A percentile compares a stretch with the other conserved stretches of the same genome.
Conservation (phyloP, 2,888 invertebrate species). For the Pherbina coryleti region DNA sequence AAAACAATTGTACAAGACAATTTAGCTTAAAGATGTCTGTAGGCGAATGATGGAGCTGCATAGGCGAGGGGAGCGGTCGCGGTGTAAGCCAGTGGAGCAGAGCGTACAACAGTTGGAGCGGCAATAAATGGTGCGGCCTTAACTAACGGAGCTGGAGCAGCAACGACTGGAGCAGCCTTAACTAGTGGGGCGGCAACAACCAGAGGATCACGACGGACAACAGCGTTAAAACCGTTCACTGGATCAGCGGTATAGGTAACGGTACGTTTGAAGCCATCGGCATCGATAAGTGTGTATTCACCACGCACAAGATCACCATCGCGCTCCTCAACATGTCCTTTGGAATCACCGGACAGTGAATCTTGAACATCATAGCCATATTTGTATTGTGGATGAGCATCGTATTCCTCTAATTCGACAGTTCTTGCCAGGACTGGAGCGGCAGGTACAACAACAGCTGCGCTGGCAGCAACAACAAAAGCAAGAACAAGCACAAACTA, state of each 20-base stretch:
- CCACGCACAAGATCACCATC: conserved; percentile 55
- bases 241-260: conserved; percentile 55
- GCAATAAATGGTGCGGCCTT: conserved; percentile 47
- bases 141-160: conserved; percentile 46
- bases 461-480: conserved; percentile 40
- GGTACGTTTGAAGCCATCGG: conserved; percentile 54
- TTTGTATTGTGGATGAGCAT: conserved; percentile 55
- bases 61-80: conserved; percentile 53
- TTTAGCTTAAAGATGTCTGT: conserved; percentile 54
- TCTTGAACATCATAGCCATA: conserved; percentile 58
- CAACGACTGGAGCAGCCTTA: conserved; percentile 50
- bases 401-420: conserved; percentile 57
- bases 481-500: conserved; percentile 34
- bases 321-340: conserved; percentile 55
- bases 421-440: conserved; percentile 55
- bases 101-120: conserved; percentile 45
- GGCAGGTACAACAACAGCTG: conserved; percentile 48
- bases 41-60: conserved; percentile 53
- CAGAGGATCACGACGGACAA: conserved; percentile 58
- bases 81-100: conserved; percentile 49
- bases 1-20: not conserved
- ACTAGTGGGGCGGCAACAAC: conserved; percentile 53
- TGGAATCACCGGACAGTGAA: conserved; percentile 52
- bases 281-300: conserved; percentile 55
- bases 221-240: conserved; percentile 55